Evolutionary conservation across 2,797 vertebrate genomes (phyloP), one percentile per base, ranked within the genome.

Genomic region (Parotocinclus haroldoi): DNA sequence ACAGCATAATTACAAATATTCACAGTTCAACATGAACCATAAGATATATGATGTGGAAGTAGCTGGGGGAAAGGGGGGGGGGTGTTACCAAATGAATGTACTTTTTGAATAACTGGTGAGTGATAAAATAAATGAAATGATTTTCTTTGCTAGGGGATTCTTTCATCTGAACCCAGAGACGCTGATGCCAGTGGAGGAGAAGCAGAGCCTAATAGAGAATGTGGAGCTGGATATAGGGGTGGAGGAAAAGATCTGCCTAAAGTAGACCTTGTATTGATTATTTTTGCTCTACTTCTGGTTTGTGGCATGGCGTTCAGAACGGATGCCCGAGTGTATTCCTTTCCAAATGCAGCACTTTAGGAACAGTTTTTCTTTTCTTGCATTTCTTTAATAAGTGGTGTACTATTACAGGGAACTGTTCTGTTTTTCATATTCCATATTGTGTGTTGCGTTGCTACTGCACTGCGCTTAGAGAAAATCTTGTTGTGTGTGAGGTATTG

Each of bases 151-250:
- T 54, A 91, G 90, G 78, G 82, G 81, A 62, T 80, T 85, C 49
- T 85, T 88, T 38, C 82, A 82, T 46, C 66, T 89, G 9, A 88
- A 87, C 76, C 81, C 84, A 0, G 76, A 80, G 68, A 83, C 81
- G 13, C 64, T 87, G 10, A 72, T 84, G 79, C 87, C 83, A 0
- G 86, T 89, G 16, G 89, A 88, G 3, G 88, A 90, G 72, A 90
- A 88, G 75, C 84, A 82, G 70, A 86, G 74, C 0, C 84, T 91
- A 39, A 72, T 89, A 54, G 86, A 90, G 36, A 83, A 78, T 57
- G 16, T 85, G 8, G 83, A 89, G 55, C 7, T 74, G 38, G 82
- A 86, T 46, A 69, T 45, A 13, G 68, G 71, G 16, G 76, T 75
- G 10, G 80, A 80, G 27, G 83, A 84, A 46, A 86, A 79, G 85